Evolutionary conservation across 2,888 invertebrate species (phyloP), one percentile per base, ranked within the genome.

Genomic region (Phortica okadai): DNA sequence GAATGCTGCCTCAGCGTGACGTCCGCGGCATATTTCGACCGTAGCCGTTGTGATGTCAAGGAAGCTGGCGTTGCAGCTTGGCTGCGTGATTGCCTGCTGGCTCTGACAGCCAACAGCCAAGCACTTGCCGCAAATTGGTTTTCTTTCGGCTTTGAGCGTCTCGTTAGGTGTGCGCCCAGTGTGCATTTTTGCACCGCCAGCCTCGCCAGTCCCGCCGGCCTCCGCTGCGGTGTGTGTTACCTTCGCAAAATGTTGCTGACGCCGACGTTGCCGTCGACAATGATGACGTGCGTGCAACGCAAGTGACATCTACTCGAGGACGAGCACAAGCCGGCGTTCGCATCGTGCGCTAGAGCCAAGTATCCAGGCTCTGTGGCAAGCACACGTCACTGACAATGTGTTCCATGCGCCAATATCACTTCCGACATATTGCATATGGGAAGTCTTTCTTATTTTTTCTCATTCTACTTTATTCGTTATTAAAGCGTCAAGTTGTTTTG

Each of bases 101-200:
- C 85, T 14, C 84, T 83, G 84, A 83, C 87, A 87, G 78, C 86
- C 81, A 76, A 82, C 67, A 44, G 67, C 16, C 8, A 78, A 83
- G 86, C 86, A 87, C 84, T 85, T 86, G 84, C 85, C 87, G 79
- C 86, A 85, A 87, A 87, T 85, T 85, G 85, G 87, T 85, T 85
- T 85, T 86, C 85, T 82, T 85, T 82, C 80, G 78, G 54, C 16
- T 16, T 72, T 67, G 67, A 14, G 56, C 21, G 69, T 45, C 70
- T 72, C 54, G 70, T 72, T 72, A 72, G 70, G 56, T 72, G 70
- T 56, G 56, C 74, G 70, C 83, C 70, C 80, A 74, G 77, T 70
- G 70, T 21, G 70, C 56, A 72, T 72, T 54, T 54, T 25, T 56
- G 41, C 25, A 6, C n/a, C 54, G 69, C 45, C 44, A 21, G 69